Conservation (phyloP, 2,113 vertebrate genomes). For the Edolisoma coerulescens region DNA sequence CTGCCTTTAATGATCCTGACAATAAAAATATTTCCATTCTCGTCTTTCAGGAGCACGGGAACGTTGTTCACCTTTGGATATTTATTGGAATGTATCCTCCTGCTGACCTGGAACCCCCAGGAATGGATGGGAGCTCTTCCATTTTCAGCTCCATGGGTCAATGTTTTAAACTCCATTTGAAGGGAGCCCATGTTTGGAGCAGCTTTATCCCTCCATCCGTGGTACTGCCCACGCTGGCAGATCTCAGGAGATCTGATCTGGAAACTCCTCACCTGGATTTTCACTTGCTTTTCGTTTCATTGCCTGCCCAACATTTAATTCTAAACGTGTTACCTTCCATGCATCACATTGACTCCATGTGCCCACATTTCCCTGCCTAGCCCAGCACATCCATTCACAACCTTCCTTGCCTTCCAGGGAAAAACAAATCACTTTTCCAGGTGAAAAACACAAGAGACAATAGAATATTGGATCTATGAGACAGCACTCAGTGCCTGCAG, state of each 20-base stretch:
- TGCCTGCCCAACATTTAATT: neutral
- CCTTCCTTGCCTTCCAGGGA: neutral
- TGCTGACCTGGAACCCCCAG: neutral
- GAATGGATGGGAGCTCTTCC: neutral
- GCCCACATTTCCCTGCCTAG: neutral
- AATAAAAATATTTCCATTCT: neutral
- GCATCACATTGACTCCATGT: neutral
- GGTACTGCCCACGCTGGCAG: neutral
- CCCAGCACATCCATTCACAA: neutral
- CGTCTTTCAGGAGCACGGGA: neutral
- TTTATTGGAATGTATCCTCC: neutral
- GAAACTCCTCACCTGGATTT: neutral
- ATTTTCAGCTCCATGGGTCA: neutral
- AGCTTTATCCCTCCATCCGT: neutral
- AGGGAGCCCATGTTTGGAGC: neutral
- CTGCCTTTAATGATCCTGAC: neutral
- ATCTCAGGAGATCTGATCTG: neutral
- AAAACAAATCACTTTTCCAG: neutral
- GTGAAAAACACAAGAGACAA: neutral
- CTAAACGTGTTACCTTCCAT: neutral
- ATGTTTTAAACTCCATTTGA: neutral
- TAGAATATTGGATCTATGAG: rapidly evolving
- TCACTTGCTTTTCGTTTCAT: neutral
- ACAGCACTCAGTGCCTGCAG: neutral
- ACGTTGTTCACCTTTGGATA: neutral